phyloP scores from a whole-genome alignment of 35 echinoderm and acorn worm genomes.

The Apostichopus californicus region DNA sequence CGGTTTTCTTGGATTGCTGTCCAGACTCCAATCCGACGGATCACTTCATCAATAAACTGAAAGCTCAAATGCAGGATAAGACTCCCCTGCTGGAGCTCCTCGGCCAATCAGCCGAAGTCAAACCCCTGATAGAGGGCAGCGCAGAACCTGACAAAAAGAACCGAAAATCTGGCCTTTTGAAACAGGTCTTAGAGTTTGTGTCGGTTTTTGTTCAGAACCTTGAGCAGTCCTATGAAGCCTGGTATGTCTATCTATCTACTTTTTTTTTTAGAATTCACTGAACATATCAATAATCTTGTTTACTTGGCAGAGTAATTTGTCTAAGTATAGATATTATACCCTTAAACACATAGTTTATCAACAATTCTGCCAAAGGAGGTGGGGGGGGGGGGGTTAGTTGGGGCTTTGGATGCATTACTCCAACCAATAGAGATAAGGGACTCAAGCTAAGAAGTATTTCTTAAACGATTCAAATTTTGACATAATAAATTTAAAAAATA shows the following conservation, averaged over 20 bases:
- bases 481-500: too few species aligned
- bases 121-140: constrained; percentile 48
- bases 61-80: constrained; percentile 33
- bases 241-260: constrained; percentile 11
- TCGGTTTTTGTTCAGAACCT: constrained; percentile 51
- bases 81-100: constrained; percentile 65
- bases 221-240: constrained; percentile 42
- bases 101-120: constrained; percentile 45
- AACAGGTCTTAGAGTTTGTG: constrained; percentile 70
- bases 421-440: too few species aligned
- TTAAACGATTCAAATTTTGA: too few species aligned
- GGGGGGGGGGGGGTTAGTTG: too few species aligned
- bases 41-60: constrained; percentile 69
- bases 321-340: too few species aligned
- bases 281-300: too few species aligned
- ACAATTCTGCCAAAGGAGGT: too few species aligned
- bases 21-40: constrained; percentile 25
- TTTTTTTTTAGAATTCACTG: too few species aligned
- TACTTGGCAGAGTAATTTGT: too few species aligned
- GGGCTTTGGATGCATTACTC: too few species aligned
- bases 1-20: constrained; percentile 55
- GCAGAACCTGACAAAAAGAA: constrained; percentile 37
- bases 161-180: constrained; percentile 59
- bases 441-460: too few species aligned
- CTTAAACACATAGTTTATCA: too few species aligned